Conservation (phyloP, 2,113 vertebrate species). For the Cyphomyrus discorhynchus region DNA sequence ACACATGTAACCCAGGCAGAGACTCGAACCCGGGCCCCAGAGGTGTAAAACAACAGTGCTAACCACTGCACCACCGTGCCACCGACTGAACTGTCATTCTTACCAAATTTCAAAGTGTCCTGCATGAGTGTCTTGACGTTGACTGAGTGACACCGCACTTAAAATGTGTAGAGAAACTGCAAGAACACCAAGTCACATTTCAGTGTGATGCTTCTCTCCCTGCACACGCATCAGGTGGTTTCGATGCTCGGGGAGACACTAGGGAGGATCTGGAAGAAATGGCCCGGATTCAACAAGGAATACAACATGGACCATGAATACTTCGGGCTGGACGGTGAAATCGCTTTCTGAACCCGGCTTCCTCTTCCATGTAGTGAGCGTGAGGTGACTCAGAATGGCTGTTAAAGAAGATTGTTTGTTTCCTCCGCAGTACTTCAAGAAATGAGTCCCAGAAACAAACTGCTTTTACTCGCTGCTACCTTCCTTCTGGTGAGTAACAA, state of each 20-base stretch:
- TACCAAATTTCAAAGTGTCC: not conserved
- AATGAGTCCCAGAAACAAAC: constrained; percentile 53
- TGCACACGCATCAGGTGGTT: constrained; percentile 42
- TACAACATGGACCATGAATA: constrained; percentile 70
- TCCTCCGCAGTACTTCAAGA: constrained; percentile 47
- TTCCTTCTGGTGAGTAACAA: constrained; percentile 56
- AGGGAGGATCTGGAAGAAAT: constrained; percentile 59
- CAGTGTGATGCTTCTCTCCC: not conserved
- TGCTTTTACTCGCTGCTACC: constrained; percentile 54
- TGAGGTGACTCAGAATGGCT: not conserved
- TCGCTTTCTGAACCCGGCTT: not conserved
- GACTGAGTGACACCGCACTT: not conserved
- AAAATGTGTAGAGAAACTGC: not conserved
- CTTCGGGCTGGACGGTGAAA: constrained; percentile 68
- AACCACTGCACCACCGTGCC: too few species aligned
- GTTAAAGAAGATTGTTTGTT: constrained; percentile 3
- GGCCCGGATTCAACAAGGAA: constrained; percentile 63
- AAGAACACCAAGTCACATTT: not conserved
- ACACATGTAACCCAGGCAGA: too few species aligned
- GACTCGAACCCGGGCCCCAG: too few species aligned
- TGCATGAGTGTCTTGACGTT: not conserved
- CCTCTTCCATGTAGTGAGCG: not conserved
- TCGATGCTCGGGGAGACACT: constrained; percentile 50
- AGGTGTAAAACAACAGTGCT: too few species aligned
- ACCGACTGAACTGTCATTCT: too few species aligned